Evolutionary conservation across 2,888 invertebrate genomes (phyloP).

Genomic region (Drosophila testacea): DNA sequence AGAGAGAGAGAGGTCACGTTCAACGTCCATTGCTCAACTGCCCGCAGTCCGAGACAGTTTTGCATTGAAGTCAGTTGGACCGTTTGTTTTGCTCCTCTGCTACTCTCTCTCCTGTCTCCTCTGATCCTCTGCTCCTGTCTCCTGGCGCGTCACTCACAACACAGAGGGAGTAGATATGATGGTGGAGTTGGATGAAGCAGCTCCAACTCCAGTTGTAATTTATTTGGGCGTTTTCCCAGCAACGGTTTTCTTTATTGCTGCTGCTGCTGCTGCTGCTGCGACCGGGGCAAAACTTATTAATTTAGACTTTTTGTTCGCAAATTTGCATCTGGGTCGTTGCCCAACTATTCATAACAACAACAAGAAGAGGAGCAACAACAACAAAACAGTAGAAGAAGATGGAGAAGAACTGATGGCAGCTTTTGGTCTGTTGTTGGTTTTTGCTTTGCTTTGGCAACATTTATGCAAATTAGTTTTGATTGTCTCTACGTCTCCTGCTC

Average conservation of each 20-base stretch:
- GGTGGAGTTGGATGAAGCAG: constrained; percentile 6
- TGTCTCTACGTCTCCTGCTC: constrained; percentile 50
- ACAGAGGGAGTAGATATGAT: constrained; percentile 36
- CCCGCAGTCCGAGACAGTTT: constrained; percentile 54
- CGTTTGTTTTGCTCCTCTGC: constrained; percentile 23
- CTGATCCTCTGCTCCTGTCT: constrained; percentile 5
- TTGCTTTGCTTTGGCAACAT: constrained; percentile 72
- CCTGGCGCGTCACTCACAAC: constrained; percentile 50
- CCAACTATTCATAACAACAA: constrained; percentile 62
- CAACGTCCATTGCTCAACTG: constrained; percentile 37
- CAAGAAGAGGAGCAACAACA: constrained; percentile 19
- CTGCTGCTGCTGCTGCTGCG: constrained; percentile 39
- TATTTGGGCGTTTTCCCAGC: constrained; percentile 55
- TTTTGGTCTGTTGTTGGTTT: constrained; percentile 44
- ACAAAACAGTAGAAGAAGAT: not conserved
- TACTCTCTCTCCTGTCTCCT: constrained; percentile 10
- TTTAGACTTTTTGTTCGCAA: constrained; percentile 80
- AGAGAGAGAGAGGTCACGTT: not conserved
- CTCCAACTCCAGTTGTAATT: constrained; percentile 63
- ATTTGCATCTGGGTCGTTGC: constrained; percentile 80
- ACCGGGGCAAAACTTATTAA: constrained; percentile 75
- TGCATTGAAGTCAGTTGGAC: constrained; percentile 45
- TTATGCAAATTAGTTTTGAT: constrained; percentile 81
- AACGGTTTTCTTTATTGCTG: constrained; percentile 70
- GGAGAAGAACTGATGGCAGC: constrained; percentile 43